Base-by-base conservation (phyloP, 1,140 invertebrate genomes). In the Rhopalosiphum maidis region DNA sequence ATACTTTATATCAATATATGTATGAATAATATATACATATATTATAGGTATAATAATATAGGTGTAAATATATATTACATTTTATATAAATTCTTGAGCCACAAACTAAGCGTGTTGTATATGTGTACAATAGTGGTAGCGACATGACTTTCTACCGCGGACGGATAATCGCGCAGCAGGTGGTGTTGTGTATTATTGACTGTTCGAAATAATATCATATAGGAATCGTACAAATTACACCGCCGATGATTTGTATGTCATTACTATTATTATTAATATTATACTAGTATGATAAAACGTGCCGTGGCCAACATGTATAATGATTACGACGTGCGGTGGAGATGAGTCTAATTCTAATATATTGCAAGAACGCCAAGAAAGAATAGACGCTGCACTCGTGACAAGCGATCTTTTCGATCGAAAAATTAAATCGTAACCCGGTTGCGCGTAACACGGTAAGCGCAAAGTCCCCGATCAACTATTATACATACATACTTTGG, bases 401-500 rank as follows among this genome's bases (percentile, higher is more conserved):
- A 11, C 41, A 9, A 43, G 83, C 23, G 60, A 15, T n/a, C 30
- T 35, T 77, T n/a, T n/a, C 30, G 15, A 77, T 85, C 22, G 83
- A 41, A 85, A 85, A 41, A 85, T 85, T 85, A 43, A 85, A 86
- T 86, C 85, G 83, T 85, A 23, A 41, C 83, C 35, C 0, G 85
- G 85, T 30, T 43, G 85, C 37, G 85, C 85, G 85, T 86, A 86
- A 86, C 85, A 86, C 85, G 43, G 85, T 86, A 46, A 86, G 41
- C 43, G 23, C 43, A 41, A 41, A 43, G 85, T 23, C 22, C n/a
- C 22, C 41, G 85, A 30, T 25, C 85, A 9, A 23, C 85, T 43
- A 41, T 85, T 85, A 85, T 46, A 25, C 9, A 86, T 86, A 86
- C 30, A 30, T 85, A 25, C 41, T 22, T 83, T n/a, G 77, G 35